phyloP scores from a whole-genome alignment of 2,797 vertebrate genomes.

The Erethizon dorsatum region DNA sequence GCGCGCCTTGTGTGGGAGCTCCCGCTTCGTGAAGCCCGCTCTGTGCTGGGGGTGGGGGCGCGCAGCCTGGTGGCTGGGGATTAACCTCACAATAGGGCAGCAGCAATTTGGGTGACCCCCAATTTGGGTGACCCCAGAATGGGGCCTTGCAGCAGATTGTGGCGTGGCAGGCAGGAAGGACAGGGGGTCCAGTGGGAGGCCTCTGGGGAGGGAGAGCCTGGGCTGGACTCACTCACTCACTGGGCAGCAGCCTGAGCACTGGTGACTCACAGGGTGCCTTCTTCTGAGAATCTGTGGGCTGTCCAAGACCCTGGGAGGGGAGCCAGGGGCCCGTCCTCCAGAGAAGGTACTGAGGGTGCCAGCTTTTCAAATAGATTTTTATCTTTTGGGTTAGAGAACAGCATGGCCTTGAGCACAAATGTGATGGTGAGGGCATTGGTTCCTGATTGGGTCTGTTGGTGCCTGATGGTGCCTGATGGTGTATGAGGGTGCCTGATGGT shows the following conservation, averaged over 20 bases:
- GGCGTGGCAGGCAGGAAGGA: not conserved
- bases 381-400: not conserved
- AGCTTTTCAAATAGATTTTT: not conserved
- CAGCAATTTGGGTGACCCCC: slow-evolving; percentile 65
- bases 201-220: accelerated
- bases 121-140: not conserved
- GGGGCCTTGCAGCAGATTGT: slow-evolving; percentile 8
- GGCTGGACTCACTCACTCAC: not conserved
- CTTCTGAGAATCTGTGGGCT: not conserved
- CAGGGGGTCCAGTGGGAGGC: accelerated
- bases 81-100: slow-evolving; percentile 84
- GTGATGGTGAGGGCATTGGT: too few species aligned
- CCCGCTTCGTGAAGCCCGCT: slow-evolving; percentile 82
- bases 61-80: slow-evolving; percentile 76
- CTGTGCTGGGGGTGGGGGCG: slow-evolving; percentile 81
- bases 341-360: not conserved
- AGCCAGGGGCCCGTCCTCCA: not conserved
- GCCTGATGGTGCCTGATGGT: not conserved
- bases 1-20: slow-evolving; percentile 85
- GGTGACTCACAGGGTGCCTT: too few species aligned
- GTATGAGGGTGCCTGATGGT: too few species aligned
- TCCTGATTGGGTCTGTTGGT: not conserved
- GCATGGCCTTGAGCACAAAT: too few species aligned
- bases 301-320: not conserved
- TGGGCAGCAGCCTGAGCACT: not conserved